Base-by-base conservation (phyloP, 1,140 invertebrate genomes). In the Drosophila kanapiae region DNA sequence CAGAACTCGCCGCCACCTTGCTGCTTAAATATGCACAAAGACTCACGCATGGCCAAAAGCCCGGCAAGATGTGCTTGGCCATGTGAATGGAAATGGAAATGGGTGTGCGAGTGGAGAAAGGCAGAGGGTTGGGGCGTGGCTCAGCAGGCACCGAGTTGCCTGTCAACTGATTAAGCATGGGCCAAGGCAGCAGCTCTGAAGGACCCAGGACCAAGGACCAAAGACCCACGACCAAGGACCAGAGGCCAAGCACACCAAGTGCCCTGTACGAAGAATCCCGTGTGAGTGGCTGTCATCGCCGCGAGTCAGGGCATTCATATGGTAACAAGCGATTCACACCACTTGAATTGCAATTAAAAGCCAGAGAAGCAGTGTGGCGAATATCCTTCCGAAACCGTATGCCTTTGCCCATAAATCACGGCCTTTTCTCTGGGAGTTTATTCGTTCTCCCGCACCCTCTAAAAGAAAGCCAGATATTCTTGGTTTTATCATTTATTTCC, bases 11-110 rank as follows among this genome's bases (percentile, higher is more conserved):
- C 54, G 40, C 54, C 54, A 58, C 13, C 18, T 43, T 35, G 47
- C 65, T 75, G 64, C 72, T 83, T 75, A 80, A 82, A 82, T 82
- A 82, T 82, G 80, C 80, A 79, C 69, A 82, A 82, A 82, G 80
- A 63, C 48, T 64, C 70, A 75, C 58, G 63, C 78, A 70, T 47
- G 54, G 61, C 42, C 63, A 76, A 75, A 69, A 49, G 45, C 69
- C 51, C 56, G 16, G 18, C 43, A 49, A 49, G 59, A 57, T 57
- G 42, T 71, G 43, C 43, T 18, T 27, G 42, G 59, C 40, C 35
- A 38, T 54, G 47, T 40, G 54, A 38, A 56, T 56, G 53, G 53
- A 56, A 56, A 56, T 53, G 51, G 51, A 53, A 53, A 53, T 56
- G 53, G 35, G 27, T 0, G 37, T 23, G 35, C n/a, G 42, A 6